Percentiles rank a stretch among this genome's conserved stretches.
These are phyloP conservation scores for Rhynchonema sp. DNA, from an alignment of 2,888 invertebrate species.

Conservation along the genomic window DNA sequence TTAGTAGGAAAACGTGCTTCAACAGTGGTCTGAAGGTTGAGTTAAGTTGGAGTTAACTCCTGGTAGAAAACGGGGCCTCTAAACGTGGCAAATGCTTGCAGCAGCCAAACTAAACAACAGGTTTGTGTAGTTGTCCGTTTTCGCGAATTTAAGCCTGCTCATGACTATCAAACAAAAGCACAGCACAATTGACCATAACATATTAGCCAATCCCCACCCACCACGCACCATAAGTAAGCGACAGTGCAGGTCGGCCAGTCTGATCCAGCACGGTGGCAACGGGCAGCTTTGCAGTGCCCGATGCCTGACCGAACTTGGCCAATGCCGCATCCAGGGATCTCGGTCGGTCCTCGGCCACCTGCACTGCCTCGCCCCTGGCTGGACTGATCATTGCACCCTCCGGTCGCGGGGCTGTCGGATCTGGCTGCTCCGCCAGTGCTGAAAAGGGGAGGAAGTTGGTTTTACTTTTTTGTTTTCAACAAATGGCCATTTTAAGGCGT, in stretches of 20 bases:
- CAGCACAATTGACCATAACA: not conserved
- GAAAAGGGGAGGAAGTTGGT: too few species aligned
- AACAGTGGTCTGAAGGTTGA: too few species aligned
- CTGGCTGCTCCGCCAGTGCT: constrained; percentile 38
- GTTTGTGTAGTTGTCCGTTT: too few species aligned
- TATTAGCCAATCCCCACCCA: not conserved
- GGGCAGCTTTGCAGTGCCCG: constrained; percentile 62
- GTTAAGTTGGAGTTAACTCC: too few species aligned
- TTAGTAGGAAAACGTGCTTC: too few species aligned
- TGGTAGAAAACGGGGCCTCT: too few species aligned
- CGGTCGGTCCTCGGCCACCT: constrained; percentile 62
- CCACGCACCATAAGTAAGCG: constrained; percentile 66
- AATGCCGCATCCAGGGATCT: constrained; percentile 81
- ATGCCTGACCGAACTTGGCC: constrained; percentile 67
- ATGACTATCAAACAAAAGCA: too few species aligned
- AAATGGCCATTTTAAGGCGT: too few species aligned
- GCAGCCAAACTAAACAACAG: too few species aligned
- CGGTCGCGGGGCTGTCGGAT: constrained; percentile 94
- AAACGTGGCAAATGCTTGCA: too few species aligned
- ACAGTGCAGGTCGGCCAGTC: constrained; percentile 78
- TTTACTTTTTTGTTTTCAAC: too few species aligned
- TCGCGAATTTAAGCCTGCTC: too few species aligned
- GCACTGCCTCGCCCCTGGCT: constrained; percentile 64
- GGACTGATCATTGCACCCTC: constrained; percentile 88
- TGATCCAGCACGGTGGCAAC: constrained; percentile 92